Conservation (phyloP, 1,140 invertebrate species). For the Calycopis cecrops region DNA sequence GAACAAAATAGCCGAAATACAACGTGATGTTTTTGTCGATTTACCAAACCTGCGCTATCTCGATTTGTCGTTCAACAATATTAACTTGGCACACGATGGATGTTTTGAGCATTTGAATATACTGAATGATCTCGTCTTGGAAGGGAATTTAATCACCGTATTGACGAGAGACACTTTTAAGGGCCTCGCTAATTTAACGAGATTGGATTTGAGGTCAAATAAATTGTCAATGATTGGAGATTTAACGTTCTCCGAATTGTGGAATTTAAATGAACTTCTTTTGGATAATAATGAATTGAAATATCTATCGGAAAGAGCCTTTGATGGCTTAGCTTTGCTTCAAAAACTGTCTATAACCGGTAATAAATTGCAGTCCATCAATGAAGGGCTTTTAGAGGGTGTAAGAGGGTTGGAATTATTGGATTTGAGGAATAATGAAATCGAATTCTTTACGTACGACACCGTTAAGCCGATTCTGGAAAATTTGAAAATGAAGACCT, state of each 20-base stretch:
- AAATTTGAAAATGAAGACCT: conserved; percentile 81
- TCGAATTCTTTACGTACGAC: conserved; percentile 82
- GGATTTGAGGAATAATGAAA: conserved; percentile 83
- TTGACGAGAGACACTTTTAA: conserved; percentile 83
- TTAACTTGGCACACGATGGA: conserved; percentile 82
- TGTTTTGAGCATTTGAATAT: conserved; percentile 81
- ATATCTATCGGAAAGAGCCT: conserved; percentile 81
- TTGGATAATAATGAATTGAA: conserved; percentile 82
- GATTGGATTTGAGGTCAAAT: conserved; percentile 82
- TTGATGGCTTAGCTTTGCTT: conserved; percentile 82
- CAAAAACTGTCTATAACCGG: conserved; percentile 82
- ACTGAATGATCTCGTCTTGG: conserved; percentile 81
- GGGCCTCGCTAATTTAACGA: conserved; percentile 79
- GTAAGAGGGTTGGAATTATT: conserved; percentile 80
- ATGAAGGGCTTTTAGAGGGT: conserved; percentile 80
- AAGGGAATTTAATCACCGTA: conserved; percentile 81
- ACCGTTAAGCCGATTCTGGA: conserved; percentile 84
- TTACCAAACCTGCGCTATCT: conserved; percentile 80
- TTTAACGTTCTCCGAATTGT: conserved; percentile 84
- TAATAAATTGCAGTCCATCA: conserved; percentile 82
- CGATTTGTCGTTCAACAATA: conserved; percentile 82
- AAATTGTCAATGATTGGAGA: conserved; percentile 83
- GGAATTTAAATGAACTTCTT: conserved; percentile 82
- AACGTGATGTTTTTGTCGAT: conserved; percentile 83
- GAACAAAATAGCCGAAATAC: conserved; percentile 83